Percentiles rank a stretch among this genome's conserved stretches.
These are phyloP conservation scores for Epinephelus malabaricus DNA, from an alignment of 2,797 vertebrate genomes.

Conservation along the genomic window DNA sequence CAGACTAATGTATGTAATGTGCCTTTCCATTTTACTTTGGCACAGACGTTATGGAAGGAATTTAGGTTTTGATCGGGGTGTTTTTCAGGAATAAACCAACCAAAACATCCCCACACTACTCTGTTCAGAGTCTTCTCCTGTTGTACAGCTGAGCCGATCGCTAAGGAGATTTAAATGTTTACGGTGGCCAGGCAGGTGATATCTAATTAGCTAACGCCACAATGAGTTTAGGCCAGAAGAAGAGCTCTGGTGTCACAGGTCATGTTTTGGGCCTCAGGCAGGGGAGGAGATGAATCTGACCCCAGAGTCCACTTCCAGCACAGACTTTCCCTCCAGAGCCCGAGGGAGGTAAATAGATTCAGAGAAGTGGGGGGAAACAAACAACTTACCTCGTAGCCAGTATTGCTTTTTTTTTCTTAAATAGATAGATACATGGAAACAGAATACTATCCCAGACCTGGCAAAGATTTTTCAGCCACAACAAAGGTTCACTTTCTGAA, in stretches of 20 bases:
- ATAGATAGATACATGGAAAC: too few relatives aligned
- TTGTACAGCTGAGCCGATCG: conserved; percentile 14
- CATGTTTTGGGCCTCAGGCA: conserved; percentile 57
- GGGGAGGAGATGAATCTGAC: conserved; percentile 61
- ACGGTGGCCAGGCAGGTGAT: conserved; percentile 42
- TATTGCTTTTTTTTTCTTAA: background rate
- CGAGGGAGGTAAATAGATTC: background rate
- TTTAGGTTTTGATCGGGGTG: background rate
- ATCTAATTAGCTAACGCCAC: conserved; percentile 49
- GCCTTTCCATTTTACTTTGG: background rate
- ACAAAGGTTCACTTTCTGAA: too few relatives aligned
- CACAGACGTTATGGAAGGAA: background rate
- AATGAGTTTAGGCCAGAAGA: conserved; percentile 46
- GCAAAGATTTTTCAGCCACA: too few relatives aligned
- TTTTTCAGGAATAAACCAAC: conserved; percentile 1
- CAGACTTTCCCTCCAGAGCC: conserved; percentile 46
- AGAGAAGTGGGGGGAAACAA: background rate
- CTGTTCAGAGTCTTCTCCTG: background rate
- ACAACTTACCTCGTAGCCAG: background rate
- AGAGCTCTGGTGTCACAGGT: conserved; percentile 68
- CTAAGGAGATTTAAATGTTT: conserved; percentile 48
- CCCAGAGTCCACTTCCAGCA: conserved; percentile 51
- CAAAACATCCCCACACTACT: background rate
- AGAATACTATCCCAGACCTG: too few relatives aligned
- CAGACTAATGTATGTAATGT: background rate